Evolutionary conservation across 2,797 vertebrate genomes (phyloP).

Genomic region (Premnoplex brunnescens): DNA sequence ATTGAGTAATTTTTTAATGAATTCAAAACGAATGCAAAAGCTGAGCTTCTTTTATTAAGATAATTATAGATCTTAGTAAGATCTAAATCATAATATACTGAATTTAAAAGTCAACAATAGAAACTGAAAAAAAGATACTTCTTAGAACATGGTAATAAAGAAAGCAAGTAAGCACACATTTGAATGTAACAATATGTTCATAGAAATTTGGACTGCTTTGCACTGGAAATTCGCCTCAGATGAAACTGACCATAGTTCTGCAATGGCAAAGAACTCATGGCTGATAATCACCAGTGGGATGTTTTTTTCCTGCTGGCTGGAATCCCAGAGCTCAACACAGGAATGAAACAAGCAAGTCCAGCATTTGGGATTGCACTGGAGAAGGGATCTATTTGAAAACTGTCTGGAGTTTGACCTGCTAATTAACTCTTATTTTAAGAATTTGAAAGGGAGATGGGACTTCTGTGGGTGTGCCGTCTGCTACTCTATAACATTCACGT

Average conservation of each 20-base stretch:
- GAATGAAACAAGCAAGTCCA: not conserved
- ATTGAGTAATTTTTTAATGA: not conserved
- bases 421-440: slow-evolving; percentile 30
- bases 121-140: not conserved
- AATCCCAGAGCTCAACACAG: not conserved
- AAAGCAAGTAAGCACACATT: not conserved
- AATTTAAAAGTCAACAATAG: not conserved
- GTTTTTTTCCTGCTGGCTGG: not conserved
- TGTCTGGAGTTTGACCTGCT: not conserved
- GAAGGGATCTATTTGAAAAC: not conserved
- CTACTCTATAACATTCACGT: not conserved
- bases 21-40: not conserved
- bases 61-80: not conserved
- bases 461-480: not conserved
- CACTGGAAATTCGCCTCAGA: not conserved
- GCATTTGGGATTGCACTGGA: not conserved
- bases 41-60: not conserved
- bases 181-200: not conserved
- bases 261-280: not conserved
- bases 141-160: not conserved
- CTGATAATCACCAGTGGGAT: not conserved
- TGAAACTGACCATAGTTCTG: not conserved
- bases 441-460: not conserved
- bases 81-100: not conserved
- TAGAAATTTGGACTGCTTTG: not conserved